A percentile compares a stretch with the other conserved stretches of the same genome.
These are phyloP conservation scores for Poeciliopsis turrubarensis DNA, from an alignment of 2,113 vertebrate genomes.

Conservation along the genomic window DNA sequence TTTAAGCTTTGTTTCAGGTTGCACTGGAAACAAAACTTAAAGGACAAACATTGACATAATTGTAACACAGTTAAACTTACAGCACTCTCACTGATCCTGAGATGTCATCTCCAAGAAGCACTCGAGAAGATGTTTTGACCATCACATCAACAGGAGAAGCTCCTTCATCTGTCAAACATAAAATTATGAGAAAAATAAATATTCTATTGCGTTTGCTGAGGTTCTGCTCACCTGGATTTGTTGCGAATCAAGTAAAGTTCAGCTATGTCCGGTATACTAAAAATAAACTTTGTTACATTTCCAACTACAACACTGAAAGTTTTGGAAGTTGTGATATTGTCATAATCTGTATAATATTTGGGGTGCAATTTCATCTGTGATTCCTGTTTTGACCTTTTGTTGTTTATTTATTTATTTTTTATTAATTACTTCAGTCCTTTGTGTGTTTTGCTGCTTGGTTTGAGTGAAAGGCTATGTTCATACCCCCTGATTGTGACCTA, in stretches of 20 bases:
- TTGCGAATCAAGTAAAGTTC: neutral
- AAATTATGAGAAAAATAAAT: neutral
- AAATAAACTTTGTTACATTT: neutral
- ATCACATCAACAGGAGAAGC: constrained; percentile 83
- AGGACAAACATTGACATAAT: no score
- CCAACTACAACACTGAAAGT: neutral
- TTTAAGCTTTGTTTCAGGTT: no score
- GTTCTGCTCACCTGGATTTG: neutral
- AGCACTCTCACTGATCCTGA: constrained; percentile 78
- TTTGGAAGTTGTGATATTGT: neutral
- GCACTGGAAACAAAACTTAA: neutral
- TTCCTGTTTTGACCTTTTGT: no score
- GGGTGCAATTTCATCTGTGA: no score
- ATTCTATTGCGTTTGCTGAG: neutral
- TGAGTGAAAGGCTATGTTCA: no score
- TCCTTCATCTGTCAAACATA: constrained; percentile 72
- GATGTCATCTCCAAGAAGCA: constrained; percentile 80
- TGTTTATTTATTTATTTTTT: no score
- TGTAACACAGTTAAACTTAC: constrained; percentile 42
- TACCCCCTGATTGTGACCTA: no score
- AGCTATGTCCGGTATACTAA: neutral
- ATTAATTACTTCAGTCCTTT: no score
- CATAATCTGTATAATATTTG: neutral
- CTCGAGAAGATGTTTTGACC: constrained; percentile 72
- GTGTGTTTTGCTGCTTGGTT: no score